Evolutionary conservation across 1,140 invertebrate species (phyloP).

Genomic region (Monomorium pharaonis): DNA sequence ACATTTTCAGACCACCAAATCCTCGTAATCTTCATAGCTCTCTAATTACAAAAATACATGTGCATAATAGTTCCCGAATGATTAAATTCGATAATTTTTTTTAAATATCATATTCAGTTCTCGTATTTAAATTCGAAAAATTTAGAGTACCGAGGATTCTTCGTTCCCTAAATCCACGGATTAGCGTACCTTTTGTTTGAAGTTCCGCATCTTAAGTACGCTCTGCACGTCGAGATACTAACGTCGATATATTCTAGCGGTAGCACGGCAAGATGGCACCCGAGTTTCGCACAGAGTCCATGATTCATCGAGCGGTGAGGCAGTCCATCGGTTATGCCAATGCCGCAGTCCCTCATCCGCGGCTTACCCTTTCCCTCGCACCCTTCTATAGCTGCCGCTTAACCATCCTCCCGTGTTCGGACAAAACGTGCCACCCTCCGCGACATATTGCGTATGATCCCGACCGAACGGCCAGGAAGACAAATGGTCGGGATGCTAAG

Average conservation of each 20-base stretch:
- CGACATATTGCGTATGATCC: constrained; percentile 73
- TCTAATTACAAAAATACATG: neutral
- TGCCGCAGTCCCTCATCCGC: constrained; percentile 65
- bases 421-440: constrained; percentile 65
- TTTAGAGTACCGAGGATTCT: no score
- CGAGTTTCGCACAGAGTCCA: constrained; percentile 61
- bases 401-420: constrained; percentile 41
- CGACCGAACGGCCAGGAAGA: constrained; percentile 55
- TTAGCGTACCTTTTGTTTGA: constrained; percentile 4
- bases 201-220: constrained; percentile 19
- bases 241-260: constrained; percentile 37
- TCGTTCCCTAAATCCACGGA: neutral
- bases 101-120: neutral
- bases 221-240: constrained; percentile 47
- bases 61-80: neutral
- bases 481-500: constrained; percentile 62
- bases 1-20: neutral
- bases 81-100: neutral
- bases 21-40: neutral
- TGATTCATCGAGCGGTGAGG: constrained; percentile 73
- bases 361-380: constrained; percentile 61
- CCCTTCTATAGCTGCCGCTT: neutral
- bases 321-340: constrained; percentile 75
- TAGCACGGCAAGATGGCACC: constrained; percentile 22
- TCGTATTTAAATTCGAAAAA: neutral